Percentiles rank a stretch among this genome's conserved stretches.
Evolutionary conservation across 2,113 vertebrate genomes (phyloP).

Genomic region (Lophochroa leadbeateri): DNA sequence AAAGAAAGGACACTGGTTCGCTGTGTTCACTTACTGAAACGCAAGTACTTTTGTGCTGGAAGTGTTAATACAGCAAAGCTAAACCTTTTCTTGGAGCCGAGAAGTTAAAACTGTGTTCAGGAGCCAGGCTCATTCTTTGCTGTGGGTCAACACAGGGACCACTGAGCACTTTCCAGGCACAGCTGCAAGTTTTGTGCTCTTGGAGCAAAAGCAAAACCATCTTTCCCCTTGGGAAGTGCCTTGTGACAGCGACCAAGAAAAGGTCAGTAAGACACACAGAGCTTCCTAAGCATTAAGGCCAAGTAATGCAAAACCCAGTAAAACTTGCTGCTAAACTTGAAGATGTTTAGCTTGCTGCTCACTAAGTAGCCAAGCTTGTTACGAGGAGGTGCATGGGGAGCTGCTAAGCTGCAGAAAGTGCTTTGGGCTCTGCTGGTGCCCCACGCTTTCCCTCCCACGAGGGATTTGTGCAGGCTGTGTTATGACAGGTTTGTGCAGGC

Average conservation of each 20-base stretch:
- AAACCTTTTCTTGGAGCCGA: neutral
- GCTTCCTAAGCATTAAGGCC: neutral
- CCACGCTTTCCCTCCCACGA: fast-evolving
- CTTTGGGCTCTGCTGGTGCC: neutral
- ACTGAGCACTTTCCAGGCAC: neutral
- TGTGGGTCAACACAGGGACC: fast-evolving
- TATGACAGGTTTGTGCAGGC: neutral
- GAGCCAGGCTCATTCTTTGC: neutral
- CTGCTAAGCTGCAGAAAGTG: neutral
- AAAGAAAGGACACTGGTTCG: neutral
- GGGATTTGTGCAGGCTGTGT: fast-evolving
- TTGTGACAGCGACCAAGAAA: neutral
- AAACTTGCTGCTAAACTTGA: neutral
- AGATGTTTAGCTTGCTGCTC: neutral
- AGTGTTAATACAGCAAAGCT: neutral
- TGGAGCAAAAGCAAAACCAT: neutral
- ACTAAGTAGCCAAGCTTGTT: neutral
- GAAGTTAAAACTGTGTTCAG: neutral
- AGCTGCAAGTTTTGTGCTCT: neutral
- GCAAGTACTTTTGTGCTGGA: neutral
- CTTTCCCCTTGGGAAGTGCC: neutral
- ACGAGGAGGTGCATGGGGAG: neutral
- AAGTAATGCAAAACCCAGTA: neutral
- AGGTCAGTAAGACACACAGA: fast-evolving
- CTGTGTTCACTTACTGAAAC: neutral